Evolutionary conservation across 2,113 vertebrate species (phyloP).

Genomic region (Zosterops pallidus): DNA sequence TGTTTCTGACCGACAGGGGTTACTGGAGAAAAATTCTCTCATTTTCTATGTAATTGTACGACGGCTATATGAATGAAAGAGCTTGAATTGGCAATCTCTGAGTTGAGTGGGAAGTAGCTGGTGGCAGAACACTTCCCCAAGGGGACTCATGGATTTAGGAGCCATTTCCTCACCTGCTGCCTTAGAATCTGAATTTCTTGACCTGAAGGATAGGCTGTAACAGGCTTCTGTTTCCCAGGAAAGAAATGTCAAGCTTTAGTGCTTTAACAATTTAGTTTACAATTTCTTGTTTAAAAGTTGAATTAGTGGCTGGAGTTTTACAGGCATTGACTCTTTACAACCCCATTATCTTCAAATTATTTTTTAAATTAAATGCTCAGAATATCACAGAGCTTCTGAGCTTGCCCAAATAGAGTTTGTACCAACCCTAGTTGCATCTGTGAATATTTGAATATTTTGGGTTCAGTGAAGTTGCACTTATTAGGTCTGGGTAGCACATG

Average conservation of each 20-base stretch:
- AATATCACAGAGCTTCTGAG: background rate
- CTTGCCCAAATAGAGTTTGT: background rate
- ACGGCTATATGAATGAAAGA: background rate
- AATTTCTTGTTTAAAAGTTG: background rate
- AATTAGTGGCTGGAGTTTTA: background rate
- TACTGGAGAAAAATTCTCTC: background rate
- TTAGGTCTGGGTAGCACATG: accelerated
- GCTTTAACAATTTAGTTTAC: background rate
- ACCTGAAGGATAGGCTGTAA: background rate
- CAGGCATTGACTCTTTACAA: background rate
- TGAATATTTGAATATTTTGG: background rate
- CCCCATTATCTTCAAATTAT: background rate
- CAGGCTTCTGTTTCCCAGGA: background rate
- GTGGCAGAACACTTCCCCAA: background rate
- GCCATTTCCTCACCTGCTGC: background rate
- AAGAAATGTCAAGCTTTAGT: background rate
- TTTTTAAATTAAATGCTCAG: background rate
- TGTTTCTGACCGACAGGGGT: background rate
- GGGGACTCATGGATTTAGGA: background rate
- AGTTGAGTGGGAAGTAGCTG: background rate
- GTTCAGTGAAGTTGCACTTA: background rate
- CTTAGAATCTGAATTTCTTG: background rate
- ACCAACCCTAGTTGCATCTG: background rate
- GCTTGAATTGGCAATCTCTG: background rate
- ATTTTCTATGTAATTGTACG: background rate